Evolutionary conservation across 1,140 invertebrate species (phyloP).

Genomic region (Lysiphlebus fabarum): DNA sequence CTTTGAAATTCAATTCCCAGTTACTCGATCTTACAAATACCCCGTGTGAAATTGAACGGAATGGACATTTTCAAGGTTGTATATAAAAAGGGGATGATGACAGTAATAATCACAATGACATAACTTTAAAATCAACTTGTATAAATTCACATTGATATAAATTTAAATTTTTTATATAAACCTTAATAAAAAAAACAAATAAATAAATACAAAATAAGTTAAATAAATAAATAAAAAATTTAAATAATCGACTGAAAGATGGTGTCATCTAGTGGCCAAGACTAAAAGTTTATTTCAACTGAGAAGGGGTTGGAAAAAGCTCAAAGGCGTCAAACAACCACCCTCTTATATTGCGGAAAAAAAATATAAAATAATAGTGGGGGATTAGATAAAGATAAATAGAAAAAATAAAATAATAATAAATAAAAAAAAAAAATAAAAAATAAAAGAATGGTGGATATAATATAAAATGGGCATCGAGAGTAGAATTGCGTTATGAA

Average conservation of each 20-base stretch:
- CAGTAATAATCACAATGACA: too few relatives aligned
- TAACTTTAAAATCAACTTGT: too few relatives aligned
- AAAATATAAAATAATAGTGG: not conserved
- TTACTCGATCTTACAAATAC: constrained; percentile 3
- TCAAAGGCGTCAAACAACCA: constrained; percentile 14
- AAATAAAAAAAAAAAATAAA: constrained; percentile 9
- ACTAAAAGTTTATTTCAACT: constrained; percentile 4
- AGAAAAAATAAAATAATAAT: not conserved
- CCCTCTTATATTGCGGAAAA: not conserved
- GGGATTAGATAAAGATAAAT: not conserved
- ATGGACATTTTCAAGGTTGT: constrained; percentile 23
- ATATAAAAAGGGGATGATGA: too few relatives aligned
- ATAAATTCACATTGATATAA: too few relatives aligned
- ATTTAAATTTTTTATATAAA: not conserved
- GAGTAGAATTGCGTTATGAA: not conserved
- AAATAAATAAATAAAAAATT: not conserved
- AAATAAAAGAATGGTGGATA: constrained; percentile 27
- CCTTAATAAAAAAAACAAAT: not conserved
- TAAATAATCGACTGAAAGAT: constrained; percentile 33
- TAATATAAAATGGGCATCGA: constrained; percentile 24
- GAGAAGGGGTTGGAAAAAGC: constrained; percentile 30
- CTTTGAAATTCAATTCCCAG: constrained; percentile 26
- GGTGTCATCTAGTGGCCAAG: constrained; percentile 43
- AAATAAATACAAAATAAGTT: not conserved
- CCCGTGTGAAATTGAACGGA: constrained; percentile 34